Evolutionary conservation across 1,140 invertebrate genomes (phyloP).

Genomic region (Bombus confusus): DNA sequence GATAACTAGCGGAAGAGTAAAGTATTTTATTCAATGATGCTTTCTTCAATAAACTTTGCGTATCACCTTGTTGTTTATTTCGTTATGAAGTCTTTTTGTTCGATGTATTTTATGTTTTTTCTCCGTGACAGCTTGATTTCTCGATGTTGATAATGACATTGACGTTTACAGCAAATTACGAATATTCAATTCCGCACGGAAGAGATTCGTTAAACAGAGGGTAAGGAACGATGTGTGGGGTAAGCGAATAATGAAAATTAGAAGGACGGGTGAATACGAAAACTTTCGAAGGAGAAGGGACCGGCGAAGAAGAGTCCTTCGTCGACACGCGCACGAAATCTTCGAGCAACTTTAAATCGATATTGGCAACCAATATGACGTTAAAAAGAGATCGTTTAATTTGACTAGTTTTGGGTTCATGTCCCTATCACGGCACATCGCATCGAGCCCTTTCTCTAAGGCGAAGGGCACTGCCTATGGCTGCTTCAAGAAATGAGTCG

Average conservation of each 20-base stretch:
- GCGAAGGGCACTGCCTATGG: conserved; percentile 86
- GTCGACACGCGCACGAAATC: conserved; percentile 45
- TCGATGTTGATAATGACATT: not conserved
- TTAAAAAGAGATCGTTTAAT: conserved; percentile 57
- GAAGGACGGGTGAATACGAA: not conserved
- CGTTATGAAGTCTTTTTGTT: not conserved
- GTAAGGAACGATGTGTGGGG: conserved; percentile 55
- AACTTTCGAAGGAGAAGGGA: conserved; percentile 22
- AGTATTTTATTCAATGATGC: not conserved
- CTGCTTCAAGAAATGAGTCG: conserved; percentile 93
- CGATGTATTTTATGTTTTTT: not conserved
- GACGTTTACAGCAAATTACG: not conserved
- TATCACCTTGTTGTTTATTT: not conserved
- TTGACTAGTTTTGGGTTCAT: conserved; percentile 84
- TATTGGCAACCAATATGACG: conserved; percentile 28
- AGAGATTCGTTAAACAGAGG: conserved; percentile 5
- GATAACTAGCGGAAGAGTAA: not conserved
- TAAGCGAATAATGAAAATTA: conserved; percentile 13
- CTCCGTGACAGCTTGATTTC: not conserved
- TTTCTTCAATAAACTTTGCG: not conserved
- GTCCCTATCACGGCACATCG: conserved; percentile 90
- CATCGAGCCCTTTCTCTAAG: conserved; percentile 74
- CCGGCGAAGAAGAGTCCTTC: conserved; percentile 49
- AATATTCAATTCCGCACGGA: not conserved
- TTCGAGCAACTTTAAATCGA: conserved; percentile 34